phyloP scores from a whole-genome alignment of 2,888 invertebrate genomes.

The Spodoptera picta region DNA sequence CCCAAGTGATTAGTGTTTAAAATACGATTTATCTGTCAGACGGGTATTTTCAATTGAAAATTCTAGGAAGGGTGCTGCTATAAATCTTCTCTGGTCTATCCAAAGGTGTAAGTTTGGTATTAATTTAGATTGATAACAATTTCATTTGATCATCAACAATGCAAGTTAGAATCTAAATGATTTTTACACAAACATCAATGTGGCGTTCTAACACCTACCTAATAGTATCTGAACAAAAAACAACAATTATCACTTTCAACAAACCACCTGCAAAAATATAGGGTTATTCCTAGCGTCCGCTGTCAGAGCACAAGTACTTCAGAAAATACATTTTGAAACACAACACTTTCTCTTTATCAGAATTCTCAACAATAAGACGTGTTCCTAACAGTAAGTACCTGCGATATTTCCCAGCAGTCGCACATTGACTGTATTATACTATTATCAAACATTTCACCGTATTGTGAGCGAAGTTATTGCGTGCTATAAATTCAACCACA shows the following conservation, averaged over 20 bases:
- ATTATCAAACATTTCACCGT: conserved; percentile 13
- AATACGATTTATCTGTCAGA: conserved; percentile 36
- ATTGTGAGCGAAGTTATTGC: conserved; percentile 38
- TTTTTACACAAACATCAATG: not conserved
- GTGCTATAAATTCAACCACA: conserved; percentile 38
- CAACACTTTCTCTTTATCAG: not conserved
- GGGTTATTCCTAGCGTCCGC: too few relatives aligned
- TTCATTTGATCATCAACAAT: not conserved
- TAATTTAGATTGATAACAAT: too few relatives aligned
- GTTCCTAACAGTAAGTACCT: not conserved
- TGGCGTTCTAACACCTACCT: too few relatives aligned
- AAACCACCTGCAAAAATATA: too few relatives aligned
- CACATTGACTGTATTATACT: conserved; percentile 23
- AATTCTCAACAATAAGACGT: not conserved
- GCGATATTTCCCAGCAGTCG: conserved; percentile 5
- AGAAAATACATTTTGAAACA: too few relatives aligned
- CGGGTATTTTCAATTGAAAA: conserved; percentile 43
- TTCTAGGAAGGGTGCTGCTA: conserved; percentile 27
- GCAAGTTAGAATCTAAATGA: not conserved
- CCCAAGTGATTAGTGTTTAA: conserved; percentile 28
- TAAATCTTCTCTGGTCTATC: conserved; percentile 37
- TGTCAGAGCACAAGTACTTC: too few relatives aligned
- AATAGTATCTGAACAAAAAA: too few relatives aligned
- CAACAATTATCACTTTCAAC: too few relatives aligned
- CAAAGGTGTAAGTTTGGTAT: too few relatives aligned